Conservation (phyloP, 35 echinoderm and acorn worm genomes). For the Heliocidaris tuberculata region DNA sequence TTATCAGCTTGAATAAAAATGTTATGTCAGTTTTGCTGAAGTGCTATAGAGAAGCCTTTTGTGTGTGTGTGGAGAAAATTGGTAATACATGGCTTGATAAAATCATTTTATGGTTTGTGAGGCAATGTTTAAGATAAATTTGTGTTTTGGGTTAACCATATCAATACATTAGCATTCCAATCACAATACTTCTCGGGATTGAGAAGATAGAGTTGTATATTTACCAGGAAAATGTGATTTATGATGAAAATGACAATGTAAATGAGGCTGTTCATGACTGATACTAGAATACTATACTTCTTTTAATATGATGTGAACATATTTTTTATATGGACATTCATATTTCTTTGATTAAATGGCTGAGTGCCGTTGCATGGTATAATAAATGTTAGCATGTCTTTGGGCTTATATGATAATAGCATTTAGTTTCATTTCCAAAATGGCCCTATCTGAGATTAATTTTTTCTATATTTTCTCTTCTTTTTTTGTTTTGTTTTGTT, state of each 20-base stretch:
- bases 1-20: neutral
- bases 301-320: too few species aligned
- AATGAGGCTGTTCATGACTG: too few species aligned
- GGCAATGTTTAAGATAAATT: neutral
- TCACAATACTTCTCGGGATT: neutral
- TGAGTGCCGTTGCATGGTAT: neutral
- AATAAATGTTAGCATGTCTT: neutral
- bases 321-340: too few species aligned
- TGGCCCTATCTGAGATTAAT: neutral
- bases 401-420: neutral
- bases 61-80: neutral
- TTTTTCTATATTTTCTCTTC: neutral
- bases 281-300: too few species aligned
- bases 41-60: neutral
- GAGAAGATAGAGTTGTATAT: neutral
- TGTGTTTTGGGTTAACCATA: neutral
- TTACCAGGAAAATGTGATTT: too few species aligned
- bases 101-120: neutral
- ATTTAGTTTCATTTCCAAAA: neutral
- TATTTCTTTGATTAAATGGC: neutral
- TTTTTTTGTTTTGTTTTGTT: neutral
- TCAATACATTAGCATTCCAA: neutral
- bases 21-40: neutral
- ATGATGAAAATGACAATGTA: too few species aligned
- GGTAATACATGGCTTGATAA: neutral